These are phyloP conservation scores for Paralichthys olivaceus DNA, from an alignment of 2,113 vertebrate species.

Conservation along the genomic window DNA sequence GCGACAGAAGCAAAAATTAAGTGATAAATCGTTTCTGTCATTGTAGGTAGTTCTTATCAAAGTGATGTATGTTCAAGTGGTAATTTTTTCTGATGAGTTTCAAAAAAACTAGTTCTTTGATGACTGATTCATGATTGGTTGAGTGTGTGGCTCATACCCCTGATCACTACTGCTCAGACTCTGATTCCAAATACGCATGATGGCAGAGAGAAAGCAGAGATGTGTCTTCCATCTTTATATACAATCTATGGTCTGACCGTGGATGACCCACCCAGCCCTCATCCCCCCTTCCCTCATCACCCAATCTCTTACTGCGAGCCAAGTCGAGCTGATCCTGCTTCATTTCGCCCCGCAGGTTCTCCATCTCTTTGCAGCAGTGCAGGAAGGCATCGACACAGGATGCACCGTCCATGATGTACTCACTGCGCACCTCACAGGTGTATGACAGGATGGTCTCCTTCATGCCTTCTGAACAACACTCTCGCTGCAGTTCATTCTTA, in stretches of 20 bases:
- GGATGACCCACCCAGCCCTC: neutral
- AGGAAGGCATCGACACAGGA: conserved; percentile 84
- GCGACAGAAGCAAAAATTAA: too few relatives aligned
- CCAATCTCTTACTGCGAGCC: conserved; percentile 74
- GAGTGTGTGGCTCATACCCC: too few relatives aligned
- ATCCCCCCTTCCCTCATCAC: neutral
- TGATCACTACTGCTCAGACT: too few relatives aligned
- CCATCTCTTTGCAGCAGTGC: conserved; percentile 82
- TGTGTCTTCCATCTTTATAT: too few relatives aligned
- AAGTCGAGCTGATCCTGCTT: conserved; percentile 44
- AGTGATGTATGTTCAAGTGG: too few relatives aligned
- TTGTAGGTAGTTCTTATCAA: too few relatives aligned
- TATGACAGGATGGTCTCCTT: conserved; percentile 77
- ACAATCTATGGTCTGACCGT: neutral
- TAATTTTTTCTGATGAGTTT: too few relatives aligned
- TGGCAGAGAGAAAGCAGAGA: too few relatives aligned
- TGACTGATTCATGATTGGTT: too few relatives aligned
- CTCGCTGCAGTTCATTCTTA: conserved; percentile 13
- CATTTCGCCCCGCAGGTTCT: conserved; percentile 7
- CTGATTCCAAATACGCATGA: too few relatives aligned
- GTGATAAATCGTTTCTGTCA: too few relatives aligned
- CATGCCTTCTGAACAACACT: conserved; percentile 89
- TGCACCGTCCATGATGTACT: conserved; percentile 77
- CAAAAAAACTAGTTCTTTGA: too few relatives aligned
- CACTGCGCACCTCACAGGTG: conserved; percentile 76